Evolutionary conservation across 2,113 vertebrate species (phyloP).

Genomic region (Neodontobutis hainanensis): DNA sequence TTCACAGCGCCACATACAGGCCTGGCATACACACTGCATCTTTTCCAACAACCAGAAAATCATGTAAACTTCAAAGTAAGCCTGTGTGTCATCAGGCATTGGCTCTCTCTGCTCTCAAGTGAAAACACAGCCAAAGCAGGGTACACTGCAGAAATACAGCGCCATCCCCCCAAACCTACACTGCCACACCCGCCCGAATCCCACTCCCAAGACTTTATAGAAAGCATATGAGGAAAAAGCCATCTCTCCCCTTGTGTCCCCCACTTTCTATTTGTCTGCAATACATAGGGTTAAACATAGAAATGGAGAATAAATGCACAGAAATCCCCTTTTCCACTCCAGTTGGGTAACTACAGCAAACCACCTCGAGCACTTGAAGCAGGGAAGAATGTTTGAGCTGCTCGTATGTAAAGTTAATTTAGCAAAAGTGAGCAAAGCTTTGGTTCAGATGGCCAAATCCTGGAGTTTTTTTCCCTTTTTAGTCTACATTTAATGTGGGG

Average conservation of each 20-base stretch:
- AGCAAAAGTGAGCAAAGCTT: slow-evolving; percentile 16
- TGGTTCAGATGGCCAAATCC: slow-evolving; percentile 17
- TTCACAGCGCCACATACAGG: too few relatives aligned
- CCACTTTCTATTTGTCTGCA: slow-evolving; percentile 41
- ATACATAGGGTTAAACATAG: slow-evolving; percentile 46
- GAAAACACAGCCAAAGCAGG: slow-evolving; percentile 38
- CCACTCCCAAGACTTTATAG: slow-evolving; percentile 55
- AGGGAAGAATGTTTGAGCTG: slow-evolving; percentile 18
- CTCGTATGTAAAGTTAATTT: slow-evolving; percentile 34
- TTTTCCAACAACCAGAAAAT: too few relatives aligned
- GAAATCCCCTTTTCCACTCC: slow-evolving; percentile 70
- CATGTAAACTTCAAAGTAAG: slow-evolving; percentile 15
- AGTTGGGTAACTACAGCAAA: slow-evolving; percentile 58
- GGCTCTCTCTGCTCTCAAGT: slow-evolving; percentile 11
- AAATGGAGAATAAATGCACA: slow-evolving; percentile 33
- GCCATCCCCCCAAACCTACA: slow-evolving; percentile 26
- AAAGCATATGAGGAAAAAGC: slow-evolving; percentile 67
- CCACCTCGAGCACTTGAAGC: slow-evolving; percentile 36
- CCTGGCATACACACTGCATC: too few relatives aligned
- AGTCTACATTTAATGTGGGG: slow-evolving; percentile 1
- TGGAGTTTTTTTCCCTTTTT: slow-evolving; percentile 20
- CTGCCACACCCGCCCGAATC: slow-evolving; percentile 56
- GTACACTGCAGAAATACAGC: slow-evolving; percentile 48
- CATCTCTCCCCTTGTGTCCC: slow-evolving; percentile 33
- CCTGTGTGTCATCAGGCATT: slow-evolving; percentile 25